Evolutionary conservation across 2,888 invertebrate species (phyloP).

Genomic region (Archaeoteleia sp.): DNA sequence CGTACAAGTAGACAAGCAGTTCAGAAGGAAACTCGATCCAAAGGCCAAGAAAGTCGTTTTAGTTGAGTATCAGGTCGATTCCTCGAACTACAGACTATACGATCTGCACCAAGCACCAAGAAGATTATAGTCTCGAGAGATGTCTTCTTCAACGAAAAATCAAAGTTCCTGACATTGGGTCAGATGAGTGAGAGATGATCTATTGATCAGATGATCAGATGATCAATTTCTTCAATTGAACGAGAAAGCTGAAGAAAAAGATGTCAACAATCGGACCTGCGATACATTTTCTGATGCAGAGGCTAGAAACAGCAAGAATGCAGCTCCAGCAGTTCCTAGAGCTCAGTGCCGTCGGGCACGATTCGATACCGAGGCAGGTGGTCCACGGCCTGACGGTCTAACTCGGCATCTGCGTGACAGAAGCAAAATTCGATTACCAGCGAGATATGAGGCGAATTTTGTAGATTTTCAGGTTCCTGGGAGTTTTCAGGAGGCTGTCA

Average conservation of each 20-base stretch:
- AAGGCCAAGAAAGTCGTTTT: slow-evolving; percentile 44
- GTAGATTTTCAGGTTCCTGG: slow-evolving; percentile 5
- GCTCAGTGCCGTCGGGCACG: background rate
- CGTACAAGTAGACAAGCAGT: slow-evolving; percentile 35
- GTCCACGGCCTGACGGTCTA: background rate
- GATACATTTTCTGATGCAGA: slow-evolving; percentile 1
- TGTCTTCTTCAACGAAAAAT: slow-evolving; percentile 22
- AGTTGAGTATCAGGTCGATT: slow-evolving; percentile 35
- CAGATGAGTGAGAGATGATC: slow-evolving; percentile 6
- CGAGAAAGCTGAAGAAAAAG: background rate
- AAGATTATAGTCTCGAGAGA: slow-evolving; percentile 26
- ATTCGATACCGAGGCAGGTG: background rate
- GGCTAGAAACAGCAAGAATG: background rate
- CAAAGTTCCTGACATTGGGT: background rate
- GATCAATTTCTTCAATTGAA: background rate
- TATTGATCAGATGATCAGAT: background rate
- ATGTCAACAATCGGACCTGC: background rate
- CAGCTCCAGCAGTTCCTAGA: background rate
- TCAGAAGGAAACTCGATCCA: slow-evolving; percentile 42
- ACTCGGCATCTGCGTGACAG: slow-evolving; percentile 6
- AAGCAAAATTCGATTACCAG: slow-evolving; percentile 1
- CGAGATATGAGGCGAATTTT: slow-evolving; percentile 2
- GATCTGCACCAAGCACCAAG: slow-evolving; percentile 19
- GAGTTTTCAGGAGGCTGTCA: slow-evolving; percentile 8
- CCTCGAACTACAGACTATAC: slow-evolving; percentile 36